Percentiles rank a stretch among this genome's conserved stretches.
These are phyloP conservation scores for Artibeus lituratus DNA, from an alignment of 2,797 vertebrate genomes.

Conservation along the genomic window DNA sequence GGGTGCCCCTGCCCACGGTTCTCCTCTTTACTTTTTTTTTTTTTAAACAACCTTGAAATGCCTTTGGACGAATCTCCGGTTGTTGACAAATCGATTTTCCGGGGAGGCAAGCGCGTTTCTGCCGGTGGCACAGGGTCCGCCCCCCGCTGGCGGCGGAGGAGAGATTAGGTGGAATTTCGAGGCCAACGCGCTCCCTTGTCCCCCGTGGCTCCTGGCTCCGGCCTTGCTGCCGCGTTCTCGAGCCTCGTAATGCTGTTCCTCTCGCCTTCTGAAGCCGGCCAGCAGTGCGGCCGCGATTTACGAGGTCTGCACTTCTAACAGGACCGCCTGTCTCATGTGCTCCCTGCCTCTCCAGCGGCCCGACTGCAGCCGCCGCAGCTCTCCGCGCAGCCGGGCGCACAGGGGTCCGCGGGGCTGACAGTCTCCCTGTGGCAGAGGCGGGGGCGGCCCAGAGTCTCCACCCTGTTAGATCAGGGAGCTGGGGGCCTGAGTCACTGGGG, in stretches of 20 bases:
- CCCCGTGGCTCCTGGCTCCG: background rate
- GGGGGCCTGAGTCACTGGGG: background rate
- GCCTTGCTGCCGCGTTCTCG: background rate
- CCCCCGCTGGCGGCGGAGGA: background rate
- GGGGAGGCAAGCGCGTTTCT: background rate
- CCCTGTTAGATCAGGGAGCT: background rate
- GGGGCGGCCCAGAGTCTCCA: background rate
- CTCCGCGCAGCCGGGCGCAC: rapidly evolving
- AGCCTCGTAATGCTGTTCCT: constrained; percentile 73
- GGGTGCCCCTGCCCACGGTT: rapidly evolving
- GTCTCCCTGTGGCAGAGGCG: rapidly evolving
- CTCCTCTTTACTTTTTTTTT: background rate
- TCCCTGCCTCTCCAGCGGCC: rapidly evolving
- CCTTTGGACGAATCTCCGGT: background rate
- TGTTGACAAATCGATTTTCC: constrained; percentile 1
- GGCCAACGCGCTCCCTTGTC: rapidly evolving
- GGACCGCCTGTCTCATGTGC: constrained; percentile 11
- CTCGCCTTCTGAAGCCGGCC: constrained; percentile 71
- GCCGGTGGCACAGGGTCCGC: background rate
- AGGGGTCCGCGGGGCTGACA: background rate
- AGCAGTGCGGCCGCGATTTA: constrained; percentile 49
- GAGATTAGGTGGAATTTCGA: background rate
- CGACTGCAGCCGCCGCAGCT: background rate
- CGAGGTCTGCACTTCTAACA: constrained; percentile 54
- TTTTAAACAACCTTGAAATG: background rate